Evolutionary conservation across 35 echinoderm and acorn worm species (phyloP), one percentile per base, ranked within the genome.

Genomic region (Acanthaster planci): DNA sequence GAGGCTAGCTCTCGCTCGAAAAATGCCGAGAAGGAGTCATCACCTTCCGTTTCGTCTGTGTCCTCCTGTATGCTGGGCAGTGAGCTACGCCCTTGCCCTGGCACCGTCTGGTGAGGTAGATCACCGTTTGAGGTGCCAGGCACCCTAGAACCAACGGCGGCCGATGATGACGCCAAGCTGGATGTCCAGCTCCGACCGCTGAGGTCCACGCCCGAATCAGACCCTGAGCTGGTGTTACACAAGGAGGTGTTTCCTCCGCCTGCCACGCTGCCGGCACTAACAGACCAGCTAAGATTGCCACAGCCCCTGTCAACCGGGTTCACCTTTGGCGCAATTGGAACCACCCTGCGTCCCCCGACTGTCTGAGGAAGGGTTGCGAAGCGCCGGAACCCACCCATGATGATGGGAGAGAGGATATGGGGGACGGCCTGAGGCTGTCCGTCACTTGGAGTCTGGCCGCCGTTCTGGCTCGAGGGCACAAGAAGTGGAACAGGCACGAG

Each of bases 401-500:
- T 37, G 38, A 60, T 15, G 27, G 81, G 56, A 31, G 53, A 37
- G 56, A 22, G 81, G 53, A 57, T 37, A 38, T 83, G 32, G 26
- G 51, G 29, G 81, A 83, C 51, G 34, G 9, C 35, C 26, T 80
- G 77, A 27, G 83, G n/a, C 42, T 36, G 54, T 37, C 83, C n/a
- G 38, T 85, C 40, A 10, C 60, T 14, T 58, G 59, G 16, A 36
- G 38, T 76, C 32, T 90, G 89, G 16, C 89, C 82, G 21, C 56
- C 76, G 16, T 60, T 67, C 19, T 79, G 40, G 26, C 78, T 78
- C n/a, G 84, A 30, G 51, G 84, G 77, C 34, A 87, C 36, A 39
- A 89, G 52, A 16, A 91, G 78, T 4, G 89, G 89, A 14, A 95
- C 80, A 30, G 93, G 85, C 1, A 95, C 84, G 9, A 95, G 58